Evolutionary conservation across 2,797 vertebrate genomes (phyloP), one percentile per base, ranked within the genome.

Genomic region (Megaceryle alcyon): DNA sequence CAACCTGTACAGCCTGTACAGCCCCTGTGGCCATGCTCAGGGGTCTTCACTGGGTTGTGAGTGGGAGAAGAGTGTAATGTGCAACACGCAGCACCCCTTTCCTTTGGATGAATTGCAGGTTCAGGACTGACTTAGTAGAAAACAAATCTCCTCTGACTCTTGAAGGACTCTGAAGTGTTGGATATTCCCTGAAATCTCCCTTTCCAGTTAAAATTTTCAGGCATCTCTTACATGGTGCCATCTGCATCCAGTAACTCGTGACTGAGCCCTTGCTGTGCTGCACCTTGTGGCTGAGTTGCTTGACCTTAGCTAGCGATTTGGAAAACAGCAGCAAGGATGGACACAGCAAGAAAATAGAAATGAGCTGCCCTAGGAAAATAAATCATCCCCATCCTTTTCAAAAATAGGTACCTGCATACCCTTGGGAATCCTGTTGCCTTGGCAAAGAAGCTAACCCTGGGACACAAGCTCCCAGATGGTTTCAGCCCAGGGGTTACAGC

Each of bases 351-450:
- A 78, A 95, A 95, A 87, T 7, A 92, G 54, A 92, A 90, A 86
- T 43, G n/a, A 92, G 68, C 73, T 82, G 61, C 86, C 61, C 65
- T 25, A 37, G 81, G 82, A 75, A 89, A 92, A 90, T 89, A 94
- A 94, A 87, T 88, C 17, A 76, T 71, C 51, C 46, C 29, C 15
- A 71, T 75, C 70, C 57, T 94, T 68, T 88, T 85, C 77, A 94
- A 88, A 95, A 97, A 89, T 72, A 94, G 71, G 43, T 79, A 86
- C 75, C 87, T 2, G 2, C 31, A 28, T 70, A 76, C 71, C 60
- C 93, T 85, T 94, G 90, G 86, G 94, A 96, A 80, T 92, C 46
- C 61, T 77, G 39, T 86, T 96, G 71, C 60, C 80, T 68, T 26
- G 26, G 86, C 86, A 90, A 90, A 94, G 57, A 57, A 95, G 35